A percentile compares a stretch with the other conserved stretches of the same genome.
Evolutionary conservation across 2,888 invertebrate genomes (phyloP).

Genomic region (Tinea trinotella): DNA sequence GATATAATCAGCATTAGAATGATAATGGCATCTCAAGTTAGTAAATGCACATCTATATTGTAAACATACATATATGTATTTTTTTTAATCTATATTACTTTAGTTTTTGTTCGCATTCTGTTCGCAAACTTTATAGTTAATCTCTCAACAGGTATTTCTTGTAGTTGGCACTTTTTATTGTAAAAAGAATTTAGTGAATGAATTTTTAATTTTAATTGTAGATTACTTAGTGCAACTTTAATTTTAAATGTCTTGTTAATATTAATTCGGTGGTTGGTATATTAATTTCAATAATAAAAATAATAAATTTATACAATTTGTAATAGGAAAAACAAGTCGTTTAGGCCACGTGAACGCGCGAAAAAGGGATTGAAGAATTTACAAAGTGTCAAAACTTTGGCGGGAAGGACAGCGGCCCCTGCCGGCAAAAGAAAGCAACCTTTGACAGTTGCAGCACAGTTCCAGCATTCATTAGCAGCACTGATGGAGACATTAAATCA

Average conservation of each 20-base stretch:
- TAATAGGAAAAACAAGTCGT: conserved; percentile 92
- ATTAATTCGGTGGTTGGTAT: not conserved
- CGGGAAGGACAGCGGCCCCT: conserved; percentile 79
- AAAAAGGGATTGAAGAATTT: conserved; percentile 92
- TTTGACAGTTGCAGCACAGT: conserved; percentile 94
- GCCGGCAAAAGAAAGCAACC: conserved; percentile 85
- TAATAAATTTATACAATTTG: not conserved
- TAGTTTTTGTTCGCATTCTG: not conserved
- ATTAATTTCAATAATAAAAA: not conserved
- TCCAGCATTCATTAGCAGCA: conserved; percentile 91
- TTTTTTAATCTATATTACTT: too few species aligned
- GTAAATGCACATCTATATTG: too few species aligned
- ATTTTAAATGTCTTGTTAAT: not conserved
- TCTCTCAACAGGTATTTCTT: not conserved
- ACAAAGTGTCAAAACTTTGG: conserved; percentile 92
- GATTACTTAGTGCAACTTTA: not conserved
- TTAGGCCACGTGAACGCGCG: conserved; percentile 87
- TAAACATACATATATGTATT: conserved; percentile 10
- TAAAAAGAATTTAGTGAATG: not conserved
- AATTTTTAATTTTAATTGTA: not conserved
- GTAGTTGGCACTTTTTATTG: not conserved
- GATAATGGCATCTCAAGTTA: too few species aligned
- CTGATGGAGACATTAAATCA: conserved; percentile 95
- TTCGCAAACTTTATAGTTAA: not conserved
- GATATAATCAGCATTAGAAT: too few species aligned